Base-by-base conservation (phyloP, 1,140 invertebrate species). In the Dendrolimus punctatus region DNA sequence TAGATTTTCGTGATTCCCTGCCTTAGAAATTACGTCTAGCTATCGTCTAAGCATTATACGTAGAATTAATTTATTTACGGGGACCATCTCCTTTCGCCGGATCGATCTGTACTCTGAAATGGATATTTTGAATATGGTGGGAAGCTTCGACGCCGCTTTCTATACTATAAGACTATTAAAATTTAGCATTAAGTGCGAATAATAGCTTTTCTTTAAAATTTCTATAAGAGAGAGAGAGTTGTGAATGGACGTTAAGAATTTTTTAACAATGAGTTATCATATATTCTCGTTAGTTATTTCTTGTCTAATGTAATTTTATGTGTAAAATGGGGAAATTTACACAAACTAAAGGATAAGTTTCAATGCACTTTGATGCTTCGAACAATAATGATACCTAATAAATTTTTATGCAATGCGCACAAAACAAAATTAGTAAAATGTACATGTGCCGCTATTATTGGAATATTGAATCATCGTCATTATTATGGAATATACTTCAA, bases 271-370 rank as follows among this genome's bases (percentile, higher is more conserved):
- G 50, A 60, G 8, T 66, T 66, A 62, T 57, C 42, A 51, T 51
- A 0, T 75, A 80, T 37, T 66, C 42, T 68, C 51, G 56, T 52
- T 60, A 66, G 55, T 58, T 38, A 52, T 58, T 60, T 64, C 60
- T 63, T 71, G 66, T 62, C 23, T 66, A 64, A 58, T 54, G n/a
- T 51, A 51, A 63, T 57, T 54, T 40, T 50, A 64, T 80, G 77
- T 85, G 82, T 85, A 84, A 84, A 73, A 54, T 51, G 82, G 82
- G 82, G 82, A 85, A 85, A 73, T 85, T 85, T 84, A 85, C 82
- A 85, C 79, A 79, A 40, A 37, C n/a, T 66, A 58, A 46, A 40
- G 42, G 56, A 49, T 80, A 80, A 71, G 71, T 68, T 64, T 74
- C 66, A 61, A 60, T 73, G 76, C 80, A 83, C 80, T 57, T 71